Base-by-base conservation (phyloP, 2,113 vertebrate species). In the Ophthalmolycus amberensis region DNA sequence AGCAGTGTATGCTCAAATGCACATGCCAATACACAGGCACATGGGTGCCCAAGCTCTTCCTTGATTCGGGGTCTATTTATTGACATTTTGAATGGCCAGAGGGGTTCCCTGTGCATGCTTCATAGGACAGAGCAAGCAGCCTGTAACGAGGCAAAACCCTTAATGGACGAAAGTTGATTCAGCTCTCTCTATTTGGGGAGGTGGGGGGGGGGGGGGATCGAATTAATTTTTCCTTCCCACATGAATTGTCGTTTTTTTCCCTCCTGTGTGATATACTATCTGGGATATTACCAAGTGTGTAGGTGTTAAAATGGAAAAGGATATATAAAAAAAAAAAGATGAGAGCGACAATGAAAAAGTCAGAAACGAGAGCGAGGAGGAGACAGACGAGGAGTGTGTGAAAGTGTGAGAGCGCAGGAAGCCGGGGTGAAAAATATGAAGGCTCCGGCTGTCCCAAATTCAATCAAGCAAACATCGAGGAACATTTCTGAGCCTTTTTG, bases 401-500 rank as follows among this genome's bases (percentile, higher is more conserved):
- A 73, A 60, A 76, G 87, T 56, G 71, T 75, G 27, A 38, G 75
- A 80, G 71, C 1, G 16, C 40, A 3, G 64, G 70, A 81, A 77
- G 29, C 67, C 25, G 56, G 56, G 77, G n/a, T 71, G 77, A 70
- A 75, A 84, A 80, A 82, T 63, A 50, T 3, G 75, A 86, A 65
- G 84, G 74, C 82, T 79, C 74, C 73, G 63, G 81, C 85, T 91
- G 85, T 89, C 91, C 88, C 74, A 65, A 77, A 91, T 92, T 90
- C 85, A 92, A 92, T 93, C 89, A 87, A 70, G 77, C 84, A 76
- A 88, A 86, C 81, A 83, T 80, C 65, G 87, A 83, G 87, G 84
- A 93, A 90, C 82, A 92, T 93, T 93, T 89, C 90, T 0, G 52
- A 69, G 79, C 46, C 87, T 91, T 94, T 94, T 92, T 95, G 90